These are phyloP conservation scores for Spilogale gracilis DNA, from an alignment of 2,113 vertebrate genomes.

Conservation along the genomic window DNA sequence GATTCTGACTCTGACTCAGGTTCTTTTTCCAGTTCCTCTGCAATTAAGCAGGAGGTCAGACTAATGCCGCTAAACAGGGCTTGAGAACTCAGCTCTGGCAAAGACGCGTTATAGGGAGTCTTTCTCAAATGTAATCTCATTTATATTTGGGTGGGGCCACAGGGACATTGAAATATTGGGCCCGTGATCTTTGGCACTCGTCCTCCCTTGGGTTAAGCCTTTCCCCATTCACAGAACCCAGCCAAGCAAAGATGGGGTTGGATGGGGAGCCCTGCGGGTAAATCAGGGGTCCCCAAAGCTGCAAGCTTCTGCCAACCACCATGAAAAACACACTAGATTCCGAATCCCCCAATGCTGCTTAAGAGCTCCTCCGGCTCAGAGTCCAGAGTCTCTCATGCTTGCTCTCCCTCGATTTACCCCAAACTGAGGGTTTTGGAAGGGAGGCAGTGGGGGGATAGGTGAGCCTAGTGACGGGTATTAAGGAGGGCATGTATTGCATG, in stretches of 20 bases:
- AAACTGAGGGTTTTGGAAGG: no score
- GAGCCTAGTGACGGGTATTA: no score
- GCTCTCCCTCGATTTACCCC: no score
- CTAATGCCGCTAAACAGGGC: background rate
- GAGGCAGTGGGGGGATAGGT: no score
- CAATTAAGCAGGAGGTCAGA: constrained; percentile 17
- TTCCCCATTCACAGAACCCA: constrained; percentile 40
- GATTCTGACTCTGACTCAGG: background rate
- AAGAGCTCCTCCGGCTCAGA: constrained; percentile 4
- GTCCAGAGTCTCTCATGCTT: no score
- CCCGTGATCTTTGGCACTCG: constrained; percentile 26
- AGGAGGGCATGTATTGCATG: no score
- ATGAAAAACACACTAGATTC: constrained; percentile 54
- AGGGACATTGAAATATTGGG: constrained; percentile 46
- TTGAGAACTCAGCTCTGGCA: background rate
- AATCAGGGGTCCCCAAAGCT: background rate
- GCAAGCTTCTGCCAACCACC: constrained; percentile 54
- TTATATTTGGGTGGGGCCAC: background rate
- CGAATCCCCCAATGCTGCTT: constrained; percentile 56
- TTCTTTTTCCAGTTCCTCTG: background rate
- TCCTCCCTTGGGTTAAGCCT: constrained; percentile 7
- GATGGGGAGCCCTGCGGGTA: background rate
- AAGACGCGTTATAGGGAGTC: background rate
- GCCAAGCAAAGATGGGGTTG: background rate
- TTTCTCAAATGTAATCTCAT: constrained; percentile 49